These are phyloP conservation scores for Naso thynnoides DNA, from an alignment of 2,797 vertebrate genomes.

Conservation along the genomic window DNA sequence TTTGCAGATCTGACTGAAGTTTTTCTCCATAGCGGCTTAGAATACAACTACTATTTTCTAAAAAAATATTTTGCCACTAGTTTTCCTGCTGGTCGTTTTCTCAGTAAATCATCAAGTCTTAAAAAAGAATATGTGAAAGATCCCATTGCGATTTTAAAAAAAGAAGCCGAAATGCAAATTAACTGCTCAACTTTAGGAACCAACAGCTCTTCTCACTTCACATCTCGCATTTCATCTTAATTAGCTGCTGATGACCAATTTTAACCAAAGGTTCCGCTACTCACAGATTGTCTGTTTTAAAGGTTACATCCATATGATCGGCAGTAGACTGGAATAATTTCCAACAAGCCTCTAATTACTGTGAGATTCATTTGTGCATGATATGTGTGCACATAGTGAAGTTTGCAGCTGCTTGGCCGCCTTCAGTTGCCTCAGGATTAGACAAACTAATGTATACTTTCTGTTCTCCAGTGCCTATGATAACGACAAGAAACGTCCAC, in stretches of 20 bases:
- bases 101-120: background rate
- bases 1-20: background rate
- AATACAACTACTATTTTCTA: background rate
- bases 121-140: background rate
- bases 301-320: constrained; percentile 7
- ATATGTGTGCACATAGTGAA: background rate
- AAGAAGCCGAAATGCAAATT: background rate
- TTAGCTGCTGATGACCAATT: constrained; percentile 6
- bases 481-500: constrained; percentile 30
- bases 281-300: background rate
- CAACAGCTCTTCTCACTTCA: background rate
- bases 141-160: background rate
- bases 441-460: constrained; percentile 19
- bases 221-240: background rate
- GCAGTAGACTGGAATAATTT: constrained; percentile 6
- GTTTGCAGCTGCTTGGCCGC: background rate
- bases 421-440: constrained; percentile 2
- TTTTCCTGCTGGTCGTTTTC: background rate
- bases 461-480: background rate
- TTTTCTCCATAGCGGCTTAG: background rate
- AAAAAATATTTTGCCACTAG: no score
- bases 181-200: background rate
- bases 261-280: background rate
- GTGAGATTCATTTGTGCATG: background rate
- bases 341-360: constrained; percentile 20